Conservation (phyloP, 2,888 invertebrate species). For the Dimorphilus gyrociliatus region DNA sequence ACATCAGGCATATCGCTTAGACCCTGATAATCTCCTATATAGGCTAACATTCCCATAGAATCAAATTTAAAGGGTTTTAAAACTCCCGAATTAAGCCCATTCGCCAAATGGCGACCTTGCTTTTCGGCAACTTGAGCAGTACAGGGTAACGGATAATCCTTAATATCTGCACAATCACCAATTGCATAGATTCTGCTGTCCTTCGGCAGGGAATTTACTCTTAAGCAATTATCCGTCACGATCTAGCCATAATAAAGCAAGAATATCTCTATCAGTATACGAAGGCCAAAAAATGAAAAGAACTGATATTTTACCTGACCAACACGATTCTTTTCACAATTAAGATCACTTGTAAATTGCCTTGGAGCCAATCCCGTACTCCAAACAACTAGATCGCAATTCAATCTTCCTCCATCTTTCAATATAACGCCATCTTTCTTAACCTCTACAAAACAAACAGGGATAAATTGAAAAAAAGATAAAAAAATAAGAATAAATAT, state of each 20-base stretch:
- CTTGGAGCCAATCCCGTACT: slow-evolving; percentile 37
- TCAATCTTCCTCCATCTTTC: slow-evolving; percentile 24
- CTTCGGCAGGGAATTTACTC: slow-evolving; percentile 20
- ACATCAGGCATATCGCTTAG: slow-evolving; percentile 33
- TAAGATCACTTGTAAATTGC: slow-evolving; percentile 20
- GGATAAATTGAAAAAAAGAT: no score
- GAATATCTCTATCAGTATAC: slow-evolving; percentile 1
- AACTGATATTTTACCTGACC: slow-evolving; percentile 27
- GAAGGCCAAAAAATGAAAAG: background rate
- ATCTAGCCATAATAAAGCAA: slow-evolving; percentile 15
- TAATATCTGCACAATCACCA: slow-evolving; percentile 37
- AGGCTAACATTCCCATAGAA: slow-evolving; percentile 37
- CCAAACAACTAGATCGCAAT: slow-evolving; percentile 39
- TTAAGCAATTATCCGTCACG: slow-evolving; percentile 25
- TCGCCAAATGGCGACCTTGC: slow-evolving; percentile 32
- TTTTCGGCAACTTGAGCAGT: slow-evolving; percentile 40
- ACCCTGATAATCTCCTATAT: slow-evolving; percentile 35
- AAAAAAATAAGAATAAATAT: background rate
- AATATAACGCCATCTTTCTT: slow-evolving; percentile 22
- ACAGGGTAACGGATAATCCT: slow-evolving; percentile 27
- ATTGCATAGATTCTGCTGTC: slow-evolving; percentile 28
- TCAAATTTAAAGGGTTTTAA: slow-evolving; percentile 20
- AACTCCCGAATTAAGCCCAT: slow-evolving; percentile 15
- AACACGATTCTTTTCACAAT: slow-evolving; percentile 24
- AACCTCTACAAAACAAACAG: slow-evolving; percentile 23